Percentiles rank a stretch among this genome's conserved stretches.
These are phyloP conservation scores for Phylloscopus collybita DNA, from an alignment of 2,797 vertebrate species.

Conservation along the genomic window DNA sequence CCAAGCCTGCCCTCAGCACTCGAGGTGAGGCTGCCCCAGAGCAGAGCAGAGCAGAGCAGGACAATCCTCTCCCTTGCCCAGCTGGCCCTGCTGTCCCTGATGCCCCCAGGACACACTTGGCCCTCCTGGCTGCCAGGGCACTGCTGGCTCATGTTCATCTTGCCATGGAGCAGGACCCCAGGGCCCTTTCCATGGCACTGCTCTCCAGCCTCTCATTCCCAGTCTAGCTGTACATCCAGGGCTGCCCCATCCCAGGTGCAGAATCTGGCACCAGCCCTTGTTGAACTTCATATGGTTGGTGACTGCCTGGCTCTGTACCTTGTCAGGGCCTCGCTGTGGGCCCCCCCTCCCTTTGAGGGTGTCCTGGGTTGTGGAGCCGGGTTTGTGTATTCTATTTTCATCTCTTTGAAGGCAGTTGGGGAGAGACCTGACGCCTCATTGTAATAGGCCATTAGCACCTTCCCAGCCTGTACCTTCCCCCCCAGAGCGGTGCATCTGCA, in stretches of 20 bases:
- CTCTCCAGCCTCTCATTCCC: not conserved
- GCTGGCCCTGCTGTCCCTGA: not conserved
- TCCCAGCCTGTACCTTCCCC: too few relatives aligned
- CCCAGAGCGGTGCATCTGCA: too few relatives aligned
- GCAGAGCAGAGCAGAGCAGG: not conserved
- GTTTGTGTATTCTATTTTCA: too few relatives aligned
- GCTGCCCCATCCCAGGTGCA: not conserved
- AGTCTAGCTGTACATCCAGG: not conserved
- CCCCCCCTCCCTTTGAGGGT: not conserved
- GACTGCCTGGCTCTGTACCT: too few relatives aligned
- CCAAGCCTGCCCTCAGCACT: not conserved
- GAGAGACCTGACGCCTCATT: too few relatives aligned
- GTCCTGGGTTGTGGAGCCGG: too few relatives aligned
- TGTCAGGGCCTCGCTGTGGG: not conserved
- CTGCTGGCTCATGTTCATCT: not conserved
- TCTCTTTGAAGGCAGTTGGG: too few relatives aligned
- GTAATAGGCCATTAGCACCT: too few relatives aligned
- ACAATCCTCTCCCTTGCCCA: not conserved
- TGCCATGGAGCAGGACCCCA: not conserved
- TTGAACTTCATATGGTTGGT: fast-evolving
- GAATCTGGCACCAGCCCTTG: not conserved
- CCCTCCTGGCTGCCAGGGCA: not conserved
- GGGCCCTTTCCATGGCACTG: not conserved
- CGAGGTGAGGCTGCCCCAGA: not conserved
- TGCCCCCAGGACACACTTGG: not conserved